Percentiles rank a stretch among this genome's conserved stretches.
Conservation (phyloP, 2,113 vertebrate genomes). For the Agelaius phoeniceus region DNA sequence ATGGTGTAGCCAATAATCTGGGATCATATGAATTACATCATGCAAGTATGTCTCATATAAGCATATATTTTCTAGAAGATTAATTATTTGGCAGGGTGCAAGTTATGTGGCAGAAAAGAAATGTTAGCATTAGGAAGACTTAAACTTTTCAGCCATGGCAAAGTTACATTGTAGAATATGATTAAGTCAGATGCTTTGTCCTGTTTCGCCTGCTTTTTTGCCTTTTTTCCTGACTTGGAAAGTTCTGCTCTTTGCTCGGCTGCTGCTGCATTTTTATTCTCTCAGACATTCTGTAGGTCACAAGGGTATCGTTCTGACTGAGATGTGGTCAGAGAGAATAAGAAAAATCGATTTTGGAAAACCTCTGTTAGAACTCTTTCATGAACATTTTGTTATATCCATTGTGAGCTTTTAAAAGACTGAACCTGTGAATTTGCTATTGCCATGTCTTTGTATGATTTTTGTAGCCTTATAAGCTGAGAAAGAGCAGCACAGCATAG, state of each 20-base stretch:
- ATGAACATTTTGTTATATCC: conserved; percentile 50
- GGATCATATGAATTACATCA: neutral
- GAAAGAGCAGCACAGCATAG: conserved; percentile 27
- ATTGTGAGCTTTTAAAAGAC: conserved; percentile 55
- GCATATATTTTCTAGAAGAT: conserved; percentile 9
- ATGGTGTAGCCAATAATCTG: neutral
- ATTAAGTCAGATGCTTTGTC: conserved; percentile 28
- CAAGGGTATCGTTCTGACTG: conserved; percentile 29
- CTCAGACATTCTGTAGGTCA: conserved; percentile 58
- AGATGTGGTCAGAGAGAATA: conserved; percentile 55
- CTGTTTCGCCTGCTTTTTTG: conserved; percentile 3
- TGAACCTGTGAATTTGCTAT: conserved; percentile 32
- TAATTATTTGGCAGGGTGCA: neutral
- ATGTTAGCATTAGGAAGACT: neutral
- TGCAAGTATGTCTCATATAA: neutral
- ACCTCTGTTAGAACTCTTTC: conserved; percentile 44
- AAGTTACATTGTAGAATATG: conserved; percentile 34
- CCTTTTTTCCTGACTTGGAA: conserved; percentile 45
- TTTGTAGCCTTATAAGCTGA: conserved; percentile 17
- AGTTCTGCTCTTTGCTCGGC: conserved; percentile 53
- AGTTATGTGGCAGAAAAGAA: conserved; percentile 1
- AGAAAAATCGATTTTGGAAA: conserved; percentile 65
- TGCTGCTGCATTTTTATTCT: conserved; percentile 61
- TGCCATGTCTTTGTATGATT: conserved; percentile 54
- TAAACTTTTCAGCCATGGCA: conserved; percentile 42